Base-by-base conservation (phyloP, 1,140 invertebrate genomes). In the Drosophila nigromelanica region DNA sequence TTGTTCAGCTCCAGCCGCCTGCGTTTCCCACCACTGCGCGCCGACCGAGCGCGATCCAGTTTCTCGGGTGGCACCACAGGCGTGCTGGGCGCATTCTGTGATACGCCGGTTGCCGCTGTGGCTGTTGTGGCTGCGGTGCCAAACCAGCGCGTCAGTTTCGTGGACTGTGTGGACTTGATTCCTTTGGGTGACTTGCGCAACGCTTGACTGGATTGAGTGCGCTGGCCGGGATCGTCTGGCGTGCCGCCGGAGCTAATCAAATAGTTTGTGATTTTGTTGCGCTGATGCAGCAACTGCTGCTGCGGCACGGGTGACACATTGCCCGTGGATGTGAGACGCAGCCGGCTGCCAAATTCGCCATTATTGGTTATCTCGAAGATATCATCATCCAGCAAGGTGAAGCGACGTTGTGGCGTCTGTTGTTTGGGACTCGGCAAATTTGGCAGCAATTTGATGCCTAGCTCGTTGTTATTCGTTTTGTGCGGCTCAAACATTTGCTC, bases 191-290 rank as follows among this genome's bases (percentile, higher is more conserved):
- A 91, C 42, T 89, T 91, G 3, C 89, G 80, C 15, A 73, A 27
- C n/a, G 54, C 39, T 42, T 63, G 54, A 5, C 54, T 56, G 35
- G 43, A 5, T 2, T 62, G 27, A 3, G 42, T 60, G 21, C 70
- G 45, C 37, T 51, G 59, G 10, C 58, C 54, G 1, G 73, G 52
- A 7, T 77, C 74, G 33, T 87, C 82, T 6, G 63, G 73, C 4
- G 67, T 68, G n/a, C 39, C 11, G 11, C 76, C 64, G 18, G 77
- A 70, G 10, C 89, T 64, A 8, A 90, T 90, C 10, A 91, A 69
- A 69, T 91, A 91, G 18, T 90, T 91, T 0, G 90, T 91, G 11
- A 91, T 91, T 63, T 91, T 91, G 40, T 91, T 91, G n/a, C 77
- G 76, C 35, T 68, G n/a, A n/a, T n/a, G n/a, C n/a, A n/a, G n/a